Evolutionary conservation across 2,113 vertebrate genomes (phyloP).

Genomic region (Ciconia boyciana): DNA sequence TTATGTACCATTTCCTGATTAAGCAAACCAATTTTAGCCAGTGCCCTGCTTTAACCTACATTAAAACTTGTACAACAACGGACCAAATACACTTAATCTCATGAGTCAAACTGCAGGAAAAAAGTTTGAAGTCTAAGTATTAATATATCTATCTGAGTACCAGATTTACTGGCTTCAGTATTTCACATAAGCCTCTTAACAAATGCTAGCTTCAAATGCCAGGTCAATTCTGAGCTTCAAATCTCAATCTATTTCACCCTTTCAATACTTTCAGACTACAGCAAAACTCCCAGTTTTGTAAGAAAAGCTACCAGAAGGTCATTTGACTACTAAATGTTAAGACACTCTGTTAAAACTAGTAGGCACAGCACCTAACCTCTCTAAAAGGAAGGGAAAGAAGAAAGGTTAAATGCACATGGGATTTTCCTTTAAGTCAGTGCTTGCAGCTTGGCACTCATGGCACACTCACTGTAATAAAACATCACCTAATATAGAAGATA

Average conservation of each 20-base stretch:
- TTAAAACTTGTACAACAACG: conserved; percentile 30
- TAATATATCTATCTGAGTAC: background rate
- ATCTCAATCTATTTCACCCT: background rate
- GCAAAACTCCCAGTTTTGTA: background rate
- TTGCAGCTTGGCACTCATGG: background rate
- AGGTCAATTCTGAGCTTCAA: background rate
- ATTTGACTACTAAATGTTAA: background rate
- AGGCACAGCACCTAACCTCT: background rate
- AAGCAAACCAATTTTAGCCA: conserved; percentile 20
- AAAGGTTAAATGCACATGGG: background rate
- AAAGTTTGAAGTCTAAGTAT: background rate
- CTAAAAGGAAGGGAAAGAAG: background rate
- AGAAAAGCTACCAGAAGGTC: background rate
- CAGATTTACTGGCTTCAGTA: conserved; percentile 21
- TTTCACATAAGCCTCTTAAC: conserved; percentile 14
- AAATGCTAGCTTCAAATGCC: background rate
- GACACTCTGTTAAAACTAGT: background rate
- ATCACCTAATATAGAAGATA: background rate
- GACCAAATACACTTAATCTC: conserved; percentile 17
- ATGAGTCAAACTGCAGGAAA: background rate
- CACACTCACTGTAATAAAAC: background rate
- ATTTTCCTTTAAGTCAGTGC: background rate
- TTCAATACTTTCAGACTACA: background rate
- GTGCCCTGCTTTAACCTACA: conserved; percentile 24
- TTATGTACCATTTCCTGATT: conserved; percentile 40